These are phyloP conservation scores for Sisor rabdophorus DNA, from an alignment of 2,113 vertebrate genomes.

Conservation along the genomic window DNA sequence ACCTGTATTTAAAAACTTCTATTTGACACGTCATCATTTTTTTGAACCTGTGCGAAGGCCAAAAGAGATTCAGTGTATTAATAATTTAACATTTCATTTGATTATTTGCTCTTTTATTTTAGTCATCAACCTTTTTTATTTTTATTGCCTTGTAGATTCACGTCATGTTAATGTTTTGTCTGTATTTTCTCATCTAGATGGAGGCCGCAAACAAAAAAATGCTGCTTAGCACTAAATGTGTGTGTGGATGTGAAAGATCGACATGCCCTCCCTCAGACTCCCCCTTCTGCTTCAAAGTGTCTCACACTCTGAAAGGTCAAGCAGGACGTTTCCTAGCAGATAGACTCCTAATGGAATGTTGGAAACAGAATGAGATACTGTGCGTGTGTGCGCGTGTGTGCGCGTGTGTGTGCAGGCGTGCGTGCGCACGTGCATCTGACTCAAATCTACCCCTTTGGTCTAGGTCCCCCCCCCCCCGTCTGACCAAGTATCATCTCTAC, in stretches of 20 bases:
- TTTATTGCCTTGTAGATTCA: slow-evolving; percentile 23
- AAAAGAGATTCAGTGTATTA: slow-evolving; percentile 35
- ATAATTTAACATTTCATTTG: slow-evolving; percentile 27
- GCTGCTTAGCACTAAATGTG: slow-evolving; percentile 22
- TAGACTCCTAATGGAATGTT: slow-evolving; percentile 5
- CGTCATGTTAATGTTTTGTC: slow-evolving; percentile 3
- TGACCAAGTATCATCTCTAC: slow-evolving; percentile 22
- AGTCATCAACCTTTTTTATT: background rate
- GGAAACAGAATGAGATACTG: slow-evolving; percentile 4
- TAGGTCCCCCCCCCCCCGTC: slow-evolving; percentile 1
- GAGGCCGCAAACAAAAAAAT: slow-evolving; percentile 5
- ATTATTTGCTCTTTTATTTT: slow-evolving; percentile 21
- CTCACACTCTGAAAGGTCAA: slow-evolving; percentile 3
- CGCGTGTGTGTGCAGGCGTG: slow-evolving; percentile 6
- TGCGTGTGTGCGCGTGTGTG: background rate
- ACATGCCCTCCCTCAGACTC: background rate
- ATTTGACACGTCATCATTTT: background rate
- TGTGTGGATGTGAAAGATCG: background rate
- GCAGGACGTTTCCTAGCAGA: background rate
- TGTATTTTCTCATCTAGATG: background rate
- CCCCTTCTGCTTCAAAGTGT: background rate
- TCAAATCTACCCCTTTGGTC: slow-evolving; percentile 6
- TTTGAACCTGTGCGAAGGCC: slow-evolving; percentile 21
- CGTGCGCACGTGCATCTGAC: background rate
- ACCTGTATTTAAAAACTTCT: slow-evolving; percentile 12